Conservation (phyloP, 2,888 invertebrate species). For the Melangyna quadrimaculata region DNA sequence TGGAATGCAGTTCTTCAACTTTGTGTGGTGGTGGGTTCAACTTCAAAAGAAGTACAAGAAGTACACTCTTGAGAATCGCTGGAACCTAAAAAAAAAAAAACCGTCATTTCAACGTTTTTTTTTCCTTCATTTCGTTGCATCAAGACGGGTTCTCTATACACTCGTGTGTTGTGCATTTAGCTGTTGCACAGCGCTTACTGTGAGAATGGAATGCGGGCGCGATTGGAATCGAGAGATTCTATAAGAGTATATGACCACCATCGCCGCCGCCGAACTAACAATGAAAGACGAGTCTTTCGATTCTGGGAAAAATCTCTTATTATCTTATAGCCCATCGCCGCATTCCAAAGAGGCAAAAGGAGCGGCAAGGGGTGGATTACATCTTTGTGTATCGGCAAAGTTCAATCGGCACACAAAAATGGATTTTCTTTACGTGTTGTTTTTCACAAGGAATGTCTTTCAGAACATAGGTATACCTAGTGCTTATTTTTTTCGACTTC, state of each 20-base stretch:
- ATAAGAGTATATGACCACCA: constrained; percentile 66
- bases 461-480: not conserved
- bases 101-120: constrained; percentile 54
- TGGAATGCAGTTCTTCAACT: constrained; percentile 71
- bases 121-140: constrained; percentile 23
- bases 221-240: constrained; percentile 55
- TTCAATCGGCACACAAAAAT: constrained; percentile 59
- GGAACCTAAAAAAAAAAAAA: constrained; percentile 15
- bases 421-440: constrained; percentile 19
- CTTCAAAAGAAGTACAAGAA: constrained; percentile 69
- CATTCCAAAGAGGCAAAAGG: constrained; percentile 38
- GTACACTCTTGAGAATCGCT: constrained; percentile 65
- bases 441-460: constrained; percentile 36
- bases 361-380: not conserved
- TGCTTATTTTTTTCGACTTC: constrained; percentile 2
- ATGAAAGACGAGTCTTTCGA: constrained; percentile 68
- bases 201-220: constrained; percentile 72
- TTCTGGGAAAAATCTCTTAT: constrained; percentile 62
- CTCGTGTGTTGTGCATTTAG: constrained; percentile 17
- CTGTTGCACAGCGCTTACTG: constrained; percentile 61
- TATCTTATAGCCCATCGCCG: constrained; percentile 50
- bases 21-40: constrained; percentile 64
- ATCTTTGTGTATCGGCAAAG: constrained; percentile 63
- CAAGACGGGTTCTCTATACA: constrained; percentile 54
- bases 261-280: constrained; percentile 46